Percentiles rank a stretch among this genome's conserved stretches.
These are phyloP conservation scores for Sula dactylatra DNA, from an alignment of 2,113 vertebrate genomes.

Conservation along the genomic window DNA sequence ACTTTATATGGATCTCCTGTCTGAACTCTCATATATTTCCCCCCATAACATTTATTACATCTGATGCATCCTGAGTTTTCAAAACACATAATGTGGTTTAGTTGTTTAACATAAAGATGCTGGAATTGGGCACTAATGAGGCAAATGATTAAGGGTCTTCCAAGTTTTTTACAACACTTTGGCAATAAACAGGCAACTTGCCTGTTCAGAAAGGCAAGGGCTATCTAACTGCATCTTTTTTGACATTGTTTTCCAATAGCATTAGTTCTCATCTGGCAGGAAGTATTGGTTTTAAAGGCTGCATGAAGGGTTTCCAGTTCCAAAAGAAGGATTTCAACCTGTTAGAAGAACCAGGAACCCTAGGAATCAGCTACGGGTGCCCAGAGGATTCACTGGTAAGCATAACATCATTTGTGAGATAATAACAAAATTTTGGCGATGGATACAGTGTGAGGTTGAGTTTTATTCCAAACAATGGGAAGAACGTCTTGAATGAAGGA, in stretches of 20 bases:
- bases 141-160: background rate
- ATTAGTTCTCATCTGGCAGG: constrained; percentile 81
- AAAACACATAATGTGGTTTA: background rate
- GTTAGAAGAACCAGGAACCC: constrained; percentile 90
- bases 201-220: background rate
- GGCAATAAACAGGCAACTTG: background rate
- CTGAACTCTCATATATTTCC: background rate
- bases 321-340: constrained; percentile 98
- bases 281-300: constrained; percentile 84
- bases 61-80: background rate
- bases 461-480: background rate
- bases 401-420: background rate
- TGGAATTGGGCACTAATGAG: background rate
- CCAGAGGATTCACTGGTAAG: constrained; percentile 95
- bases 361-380: constrained; percentile 95
- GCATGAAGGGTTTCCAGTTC: constrained; percentile 96
- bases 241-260: constrained; percentile 34
- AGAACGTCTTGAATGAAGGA: background rate
- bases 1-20: background rate
- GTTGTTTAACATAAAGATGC: background rate
- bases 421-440: background rate
- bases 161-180: background rate
- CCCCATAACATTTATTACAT: background rate
- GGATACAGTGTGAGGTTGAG: background rate
- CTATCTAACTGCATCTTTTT: background rate